Evolutionary conservation across 2,888 invertebrate species (phyloP), one percentile per base, ranked within the genome.

Genomic region (Dryadula phaetusa): DNA sequence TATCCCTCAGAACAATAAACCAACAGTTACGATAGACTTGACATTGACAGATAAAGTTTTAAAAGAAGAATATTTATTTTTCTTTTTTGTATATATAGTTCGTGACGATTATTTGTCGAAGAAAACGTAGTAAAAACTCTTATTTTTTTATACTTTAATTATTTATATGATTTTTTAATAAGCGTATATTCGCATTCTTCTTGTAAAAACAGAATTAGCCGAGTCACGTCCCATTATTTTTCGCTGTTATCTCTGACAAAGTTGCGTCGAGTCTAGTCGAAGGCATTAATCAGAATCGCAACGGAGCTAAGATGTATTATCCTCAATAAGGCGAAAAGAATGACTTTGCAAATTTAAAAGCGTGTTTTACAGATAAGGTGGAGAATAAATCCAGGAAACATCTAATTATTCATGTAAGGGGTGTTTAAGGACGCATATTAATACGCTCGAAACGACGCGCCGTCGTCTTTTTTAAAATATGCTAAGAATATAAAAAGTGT

Each of bases 381-480:
- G 76, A 74, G 82, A 82, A 86, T 86, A 86, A 91, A 90, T 87
- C 84, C 82, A 76, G 82, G 82, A 87, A 89, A 90, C 89, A 90
- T 86, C 89, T 91, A 92, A 92, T 92, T 92, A 92, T 92, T 92
- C 92, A 91, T 88, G 91, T 92, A 86, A 83, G 88, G 91, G 91
- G 87, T 86, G 90, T 86, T 86, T 88, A 88, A 87, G 83, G 85
- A 83, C 79, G 82, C 83, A 87, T 88, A 89, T 90, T 91, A 92
- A 88, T 86, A 86, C 83, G 83, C 83, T 77, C 69, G 76, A 77
- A 78, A 80, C 77, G 76, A 66, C 75, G 77, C 69, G 77, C 68
- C 75, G 80, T 76, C 75, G 79, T 77, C 79, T 82, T 86, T 86
- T 83, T 76, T 84, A 86, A 88, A 90, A 88, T 88, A 85, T 82